Base-by-base conservation (phyloP, 2,888 invertebrate species). In the Rambutsinella grinnellia region DNA sequence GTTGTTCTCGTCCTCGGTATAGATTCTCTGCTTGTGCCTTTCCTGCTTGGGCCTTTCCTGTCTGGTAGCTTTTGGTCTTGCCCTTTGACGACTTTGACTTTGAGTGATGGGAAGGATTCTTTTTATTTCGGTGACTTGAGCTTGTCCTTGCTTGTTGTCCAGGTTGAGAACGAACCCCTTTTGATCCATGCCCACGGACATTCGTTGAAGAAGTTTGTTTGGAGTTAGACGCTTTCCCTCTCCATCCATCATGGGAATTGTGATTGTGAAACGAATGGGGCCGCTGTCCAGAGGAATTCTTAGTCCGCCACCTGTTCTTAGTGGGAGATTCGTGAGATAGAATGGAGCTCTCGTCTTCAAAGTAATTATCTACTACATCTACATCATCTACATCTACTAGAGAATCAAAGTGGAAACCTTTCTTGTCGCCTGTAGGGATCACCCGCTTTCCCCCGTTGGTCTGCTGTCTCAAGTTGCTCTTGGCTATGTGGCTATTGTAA, bases 231-330 rank as follows among this genome's bases (percentile, higher is more conserved):
- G 49, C 17, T 60, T 58, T 72, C 72, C 72, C 67, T 28, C 24
- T 66, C 61, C 61, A 56, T 67, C 78, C 13, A 63, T 60, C 74
- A 70, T 69, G 53, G 78, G 78, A 46, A 78, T 75, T 6, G 61
- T 70, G 67, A 78, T 69, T 36, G 74, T 78, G 78, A 78, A 78
- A 6, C 78, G 74, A 46, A 78, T 66, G 28, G 78, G 77, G n/a
- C 72, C 71, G 67, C 65, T 68, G 63, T 76, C 72, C 74, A 76
- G 69, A 57, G 80, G 79, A 46, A 75, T 76, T 47, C 47, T 75
- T 60, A 75, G 75, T 44, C 75, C 74, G 24, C 78, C 78, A 71
- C 58, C 72, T 69, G 74, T 56, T 66, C 70, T 71, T 65, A 77
- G 49, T 36, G 46, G 61, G 47, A 51, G 23, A 24, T 51, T 72